These are phyloP conservation scores for Emydocephalus ijimae DNA, from an alignment of 2,113 vertebrate species.

Conservation along the genomic window DNA sequence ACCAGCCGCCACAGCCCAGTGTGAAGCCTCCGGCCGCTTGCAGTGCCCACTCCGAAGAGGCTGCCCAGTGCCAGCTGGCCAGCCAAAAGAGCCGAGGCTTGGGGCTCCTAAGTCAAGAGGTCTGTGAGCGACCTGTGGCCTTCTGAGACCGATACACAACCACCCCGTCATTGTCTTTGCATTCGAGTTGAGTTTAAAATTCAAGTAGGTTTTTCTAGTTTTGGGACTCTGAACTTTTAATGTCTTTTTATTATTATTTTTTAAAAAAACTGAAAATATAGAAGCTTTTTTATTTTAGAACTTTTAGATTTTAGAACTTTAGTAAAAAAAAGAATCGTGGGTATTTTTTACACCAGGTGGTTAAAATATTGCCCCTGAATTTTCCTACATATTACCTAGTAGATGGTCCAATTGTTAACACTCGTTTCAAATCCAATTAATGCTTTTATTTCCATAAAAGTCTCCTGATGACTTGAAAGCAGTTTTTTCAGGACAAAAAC, in stretches of 20 bases:
- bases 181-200: background rate
- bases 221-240: background rate
- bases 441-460: background rate
- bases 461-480: background rate
- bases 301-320: background rate
- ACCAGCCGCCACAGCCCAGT: background rate
- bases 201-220: accelerated
- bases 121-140: background rate
- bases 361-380: background rate
- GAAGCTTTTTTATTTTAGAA: background rate
- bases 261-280: background rate
- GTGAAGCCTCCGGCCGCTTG: background rate
- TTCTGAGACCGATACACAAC: background rate
- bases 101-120: background rate
- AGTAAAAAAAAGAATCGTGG: background rate
- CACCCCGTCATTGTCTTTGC: background rate
- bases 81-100: background rate
- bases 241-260: background rate
- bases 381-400: background rate
- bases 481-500: background rate
- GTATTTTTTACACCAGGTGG: background rate
- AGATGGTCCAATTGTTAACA: background rate
- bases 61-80: background rate
- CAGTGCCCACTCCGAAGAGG: too few relatives aligned
- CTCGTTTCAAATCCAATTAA: background rate